A percentile compares a stretch with the other conserved stretches of the same genome.
Conservation (phyloP, 2,113 vertebrate species). For the Hepsetus odoe region DNA sequence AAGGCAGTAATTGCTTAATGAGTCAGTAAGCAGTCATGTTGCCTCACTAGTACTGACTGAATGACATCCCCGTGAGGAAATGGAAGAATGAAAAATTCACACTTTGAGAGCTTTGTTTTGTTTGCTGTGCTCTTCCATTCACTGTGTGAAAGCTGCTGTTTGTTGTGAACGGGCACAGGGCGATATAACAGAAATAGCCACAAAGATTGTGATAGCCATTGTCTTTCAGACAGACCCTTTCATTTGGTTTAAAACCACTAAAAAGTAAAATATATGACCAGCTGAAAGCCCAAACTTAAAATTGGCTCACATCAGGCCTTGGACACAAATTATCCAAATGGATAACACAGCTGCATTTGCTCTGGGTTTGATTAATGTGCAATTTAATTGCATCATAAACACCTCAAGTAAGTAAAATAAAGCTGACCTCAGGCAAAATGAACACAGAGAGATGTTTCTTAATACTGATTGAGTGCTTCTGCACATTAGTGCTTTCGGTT, state of each 20-base stretch:
- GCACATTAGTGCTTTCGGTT: neutral
- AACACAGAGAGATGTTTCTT: neutral
- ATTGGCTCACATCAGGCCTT: neutral
- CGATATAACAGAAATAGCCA: conserved; percentile 16
- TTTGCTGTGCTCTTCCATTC: conserved; percentile 13
- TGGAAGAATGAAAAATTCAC: conserved; percentile 25
- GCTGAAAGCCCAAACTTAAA: neutral
- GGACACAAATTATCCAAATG: neutral
- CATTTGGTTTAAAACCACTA: neutral
- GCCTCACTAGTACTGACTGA: conserved; percentile 18
- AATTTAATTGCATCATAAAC: neutral
- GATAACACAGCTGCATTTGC: neutral
- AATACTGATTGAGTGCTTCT: too few species aligned
- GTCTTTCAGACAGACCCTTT: neutral
- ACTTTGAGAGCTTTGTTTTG: conserved; percentile 18
- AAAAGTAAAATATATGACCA: neutral
- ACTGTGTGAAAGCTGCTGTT: conserved; percentile 25
- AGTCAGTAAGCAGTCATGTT: conserved; percentile 19
- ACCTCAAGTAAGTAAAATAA: too few species aligned
- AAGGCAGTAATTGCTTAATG: conserved; percentile 27
- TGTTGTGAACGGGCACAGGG: conserved; percentile 8
- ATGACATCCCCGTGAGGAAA: conserved; percentile 3
- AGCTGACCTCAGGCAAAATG: too few species aligned
- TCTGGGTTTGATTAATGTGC: neutral
- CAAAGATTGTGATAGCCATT: neutral